Base-by-base conservation (phyloP, 2,113 vertebrate species). In the Indri indri region DNA sequence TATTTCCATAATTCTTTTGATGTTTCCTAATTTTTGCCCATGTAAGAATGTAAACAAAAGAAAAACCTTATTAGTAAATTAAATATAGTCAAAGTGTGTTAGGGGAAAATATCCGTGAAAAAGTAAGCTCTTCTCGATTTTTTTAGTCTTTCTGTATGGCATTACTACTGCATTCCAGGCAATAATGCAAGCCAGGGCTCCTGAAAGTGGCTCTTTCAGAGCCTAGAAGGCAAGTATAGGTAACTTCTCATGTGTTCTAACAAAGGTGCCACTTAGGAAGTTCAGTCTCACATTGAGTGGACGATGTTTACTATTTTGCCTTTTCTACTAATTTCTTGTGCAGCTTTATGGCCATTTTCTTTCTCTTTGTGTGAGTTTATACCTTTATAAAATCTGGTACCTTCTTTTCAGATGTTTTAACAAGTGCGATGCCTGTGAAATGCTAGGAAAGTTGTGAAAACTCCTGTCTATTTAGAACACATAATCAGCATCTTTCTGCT, bases 31-130 rank as follows among this genome's bases (percentile, higher is more conserved):
- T 81, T 86, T 88, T 83, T 90, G 7, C 23, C 47, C 11, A 65
- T 63, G 50, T 8, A 77, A 68, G 8, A 63, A 40, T 71, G 6
- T 92, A 73, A 92, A 34, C 27, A 73, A 32, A 42, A 93, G 32
- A 54, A 52, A 45, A 73, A 94, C 66, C 27, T 84, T 13, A 45
- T 65, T 66, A 73, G 84, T 95, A 86, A 96, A 61, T 90, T 74
- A 88, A 94, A 66, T 80, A 76, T 82, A 68, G 34, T 68, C 27
- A 94, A 91, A 68, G 20, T 27, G 61, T 59, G 11, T 76, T 81
- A 83, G 23, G 12, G 23, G 8, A 25, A 76, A 90, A 13, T 80
- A 92, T 37, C 16, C 61, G 20, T 25, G 8, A 90, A 85, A 73
- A 93, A 65, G 23, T 40, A 74, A 71, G 1, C 1, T 66, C 3